Base-by-base conservation (phyloP, 35 echinoderm and acorn worm genomes). In the Anneissia japonica region DNA sequence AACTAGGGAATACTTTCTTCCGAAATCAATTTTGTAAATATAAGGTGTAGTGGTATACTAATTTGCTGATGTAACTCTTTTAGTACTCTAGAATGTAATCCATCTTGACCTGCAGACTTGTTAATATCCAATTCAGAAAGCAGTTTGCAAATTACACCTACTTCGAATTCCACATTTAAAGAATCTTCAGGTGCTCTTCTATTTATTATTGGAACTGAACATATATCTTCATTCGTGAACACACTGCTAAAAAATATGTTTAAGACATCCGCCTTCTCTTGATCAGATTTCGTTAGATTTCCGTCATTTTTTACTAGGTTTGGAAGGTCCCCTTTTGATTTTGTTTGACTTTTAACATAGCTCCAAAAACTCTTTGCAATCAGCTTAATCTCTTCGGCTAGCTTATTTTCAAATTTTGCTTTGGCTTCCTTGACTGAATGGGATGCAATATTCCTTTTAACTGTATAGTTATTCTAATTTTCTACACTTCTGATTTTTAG, bases 161-260 rank as follows among this genome's bases (percentile, higher is more conserved):
- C 35, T 17, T 34, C 30, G 35, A 31, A 34, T 13, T 79, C 77
- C 32, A 19, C 35, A 79, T 10, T 64, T 64, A 64, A 64, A 64
- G 51, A 26, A 30, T 10, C 36, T 11, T 10, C 3, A 39, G 28
- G 37, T 9, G 35, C 38, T 12, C 40, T 82, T 29, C 26, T 26
- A 51, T 78, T 30, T 0, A 30, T 75, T 34, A n/a, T 32, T 40
- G 75, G 41, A 34, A 40, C 46, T 19, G 36, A 32, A 37, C 6
- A 37, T 6, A 56, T 29, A 77, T 86, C 35, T 76, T 79, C 74
- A 31, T 9, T 79, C 41, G 88, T 90, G 51, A 84, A 90, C 4
- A 90, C 82, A 51, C 74, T 90, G 13, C 46, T 19, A 17, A 89
- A 89, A 29, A 89, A 89, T 14, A 45, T 31, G 11, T 82, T 75